These are phyloP conservation scores for Torymus auratus DNA, from an alignment of 2,888 invertebrate species.

Conservation along the genomic window DNA sequence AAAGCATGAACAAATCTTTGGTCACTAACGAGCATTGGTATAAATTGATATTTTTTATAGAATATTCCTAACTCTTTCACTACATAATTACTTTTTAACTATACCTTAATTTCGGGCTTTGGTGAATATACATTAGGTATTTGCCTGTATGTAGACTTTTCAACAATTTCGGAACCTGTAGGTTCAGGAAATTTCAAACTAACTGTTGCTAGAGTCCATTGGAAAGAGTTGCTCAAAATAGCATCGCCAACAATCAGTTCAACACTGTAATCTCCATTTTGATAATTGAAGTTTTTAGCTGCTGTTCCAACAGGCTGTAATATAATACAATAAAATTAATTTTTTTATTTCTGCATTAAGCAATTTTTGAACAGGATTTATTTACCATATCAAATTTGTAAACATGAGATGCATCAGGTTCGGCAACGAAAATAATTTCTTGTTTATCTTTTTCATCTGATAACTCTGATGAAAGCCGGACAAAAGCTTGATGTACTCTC, in stretches of 20 bases:
- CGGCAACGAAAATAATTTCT: slow-evolving; percentile 96
- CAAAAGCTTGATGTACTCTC: slow-evolving; percentile 91
- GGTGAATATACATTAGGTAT: slow-evolving; percentile 75
- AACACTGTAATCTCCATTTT: slow-evolving; percentile 88
- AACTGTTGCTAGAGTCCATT: slow-evolving; percentile 90
- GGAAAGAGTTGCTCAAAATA: slow-evolving; percentile 91
- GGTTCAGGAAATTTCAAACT: slow-evolving; percentile 82
- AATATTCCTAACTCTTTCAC: too few species aligned
- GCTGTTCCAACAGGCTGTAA: slow-evolving; percentile 86
- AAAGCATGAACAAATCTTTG: slow-evolving; percentile 63
- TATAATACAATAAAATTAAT: not conserved
- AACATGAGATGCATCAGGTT: slow-evolving; percentile 85
- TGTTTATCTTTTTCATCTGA: slow-evolving; percentile 78
- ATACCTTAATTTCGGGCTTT: slow-evolving; percentile 82
- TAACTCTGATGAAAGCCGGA: slow-evolving; percentile 82
- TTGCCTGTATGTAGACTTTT: slow-evolving; percentile 69
- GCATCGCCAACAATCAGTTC: slow-evolving; percentile 94
- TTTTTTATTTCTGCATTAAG: too few species aligned
- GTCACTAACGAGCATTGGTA: slow-evolving; percentile 74
- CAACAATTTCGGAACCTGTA: slow-evolving; percentile 64
- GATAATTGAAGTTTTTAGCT: slow-evolving; percentile 86
- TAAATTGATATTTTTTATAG: not conserved
- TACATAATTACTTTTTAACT: not conserved
- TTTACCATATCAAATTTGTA: slow-evolving; percentile 94
- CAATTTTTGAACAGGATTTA: too few species aligned